These are phyloP conservation scores for Galerucella nymphaeae DNA, from an alignment of 2,888 invertebrate genomes.

Conservation along the genomic window DNA sequence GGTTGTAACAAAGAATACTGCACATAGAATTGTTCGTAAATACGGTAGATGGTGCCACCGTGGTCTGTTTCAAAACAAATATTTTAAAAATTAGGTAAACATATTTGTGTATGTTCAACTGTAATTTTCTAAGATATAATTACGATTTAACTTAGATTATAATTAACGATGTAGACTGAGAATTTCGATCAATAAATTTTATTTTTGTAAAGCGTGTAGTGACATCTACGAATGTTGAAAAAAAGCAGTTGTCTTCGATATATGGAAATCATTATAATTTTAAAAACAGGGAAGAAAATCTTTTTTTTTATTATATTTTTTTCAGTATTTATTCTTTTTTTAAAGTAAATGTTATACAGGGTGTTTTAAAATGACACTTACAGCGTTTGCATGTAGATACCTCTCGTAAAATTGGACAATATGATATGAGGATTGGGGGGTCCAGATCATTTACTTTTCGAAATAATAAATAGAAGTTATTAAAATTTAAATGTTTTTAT, in stretches of 20 bases:
- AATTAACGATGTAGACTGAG: not conserved
- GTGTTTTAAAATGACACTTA: too few species aligned
- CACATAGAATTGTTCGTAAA: not conserved
- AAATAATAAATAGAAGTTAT: too few species aligned
- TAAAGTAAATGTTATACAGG: too few species aligned
- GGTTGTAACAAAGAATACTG: not conserved
- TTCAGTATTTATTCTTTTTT: too few species aligned
- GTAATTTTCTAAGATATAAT: not conserved
- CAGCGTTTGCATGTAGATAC: too few species aligned
- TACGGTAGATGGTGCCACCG: constrained; percentile 1
- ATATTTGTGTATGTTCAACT: not conserved
- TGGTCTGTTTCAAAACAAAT: not conserved
- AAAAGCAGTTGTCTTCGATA: not conserved
- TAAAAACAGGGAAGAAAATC: not conserved
- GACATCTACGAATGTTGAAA: not conserved
- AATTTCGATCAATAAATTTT: not conserved
- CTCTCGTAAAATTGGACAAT: too few species aligned
- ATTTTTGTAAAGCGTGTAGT: not conserved
- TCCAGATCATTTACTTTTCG: too few species aligned
- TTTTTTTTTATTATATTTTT: too few species aligned
- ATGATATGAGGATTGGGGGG: too few species aligned
- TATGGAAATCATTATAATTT: not conserved
- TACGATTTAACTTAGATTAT: not conserved
- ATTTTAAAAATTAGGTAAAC: not conserved
- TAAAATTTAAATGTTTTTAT: too few species aligned